These are phyloP conservation scores for Ptychobarbus kaznakovi DNA, from an alignment of 2,797 vertebrate genomes.

Conservation along the genomic window DNA sequence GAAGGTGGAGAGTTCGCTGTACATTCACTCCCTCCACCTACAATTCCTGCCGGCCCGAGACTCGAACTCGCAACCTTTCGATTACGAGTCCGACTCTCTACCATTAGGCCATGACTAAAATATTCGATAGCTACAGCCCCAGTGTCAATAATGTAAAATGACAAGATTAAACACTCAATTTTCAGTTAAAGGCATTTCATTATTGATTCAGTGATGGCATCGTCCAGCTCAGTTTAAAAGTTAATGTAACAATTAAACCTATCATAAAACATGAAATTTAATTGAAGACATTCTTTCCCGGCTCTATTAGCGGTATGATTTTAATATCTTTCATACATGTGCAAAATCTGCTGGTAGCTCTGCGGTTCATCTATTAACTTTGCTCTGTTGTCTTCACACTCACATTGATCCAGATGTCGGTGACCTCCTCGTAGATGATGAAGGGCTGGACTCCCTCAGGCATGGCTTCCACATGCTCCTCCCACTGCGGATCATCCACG, in stretches of 20 bases:
- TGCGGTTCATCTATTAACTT: background rate
- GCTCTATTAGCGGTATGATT: background rate
- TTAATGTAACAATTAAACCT: background rate
- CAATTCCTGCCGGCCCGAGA: too few species aligned
- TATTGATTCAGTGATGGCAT: too few species aligned
- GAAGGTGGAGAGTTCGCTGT: too few species aligned
- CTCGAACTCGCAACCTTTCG: too few species aligned
- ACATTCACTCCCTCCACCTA: too few species aligned
- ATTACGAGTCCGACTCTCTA: too few species aligned
- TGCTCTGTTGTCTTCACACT: conserved; percentile 57
- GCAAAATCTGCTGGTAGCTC: background rate
- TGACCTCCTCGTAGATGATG: conserved; percentile 93
- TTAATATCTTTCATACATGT: background rate
- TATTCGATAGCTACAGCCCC: too few species aligned
- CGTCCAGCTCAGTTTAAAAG: background rate
- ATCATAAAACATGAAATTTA: background rate
- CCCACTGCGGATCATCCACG: conserved; percentile 82
- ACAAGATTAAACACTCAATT: too few species aligned
- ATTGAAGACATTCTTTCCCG: background rate
- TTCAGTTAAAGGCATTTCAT: too few species aligned
- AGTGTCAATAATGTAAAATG: too few species aligned
- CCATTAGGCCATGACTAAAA: too few species aligned
- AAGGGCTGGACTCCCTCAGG: conserved; percentile 86
- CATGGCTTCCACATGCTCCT: conserved; percentile 83
- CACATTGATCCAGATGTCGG: conserved; percentile 90